These are phyloP conservation scores for Corbicula japonica DNA, from an alignment of 2,888 invertebrate genomes.

Conservation along the genomic window DNA sequence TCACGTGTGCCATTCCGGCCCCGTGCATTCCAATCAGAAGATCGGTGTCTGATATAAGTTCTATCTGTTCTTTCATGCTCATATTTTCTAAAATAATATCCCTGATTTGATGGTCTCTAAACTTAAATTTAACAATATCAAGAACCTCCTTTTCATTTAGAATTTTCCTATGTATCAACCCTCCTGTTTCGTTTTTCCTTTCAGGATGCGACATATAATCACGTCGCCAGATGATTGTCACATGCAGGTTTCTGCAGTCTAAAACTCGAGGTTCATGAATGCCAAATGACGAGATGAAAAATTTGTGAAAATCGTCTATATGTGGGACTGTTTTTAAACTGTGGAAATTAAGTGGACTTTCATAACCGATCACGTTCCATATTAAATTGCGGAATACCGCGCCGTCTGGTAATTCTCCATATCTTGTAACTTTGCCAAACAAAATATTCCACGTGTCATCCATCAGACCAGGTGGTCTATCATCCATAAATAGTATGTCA, in stretches of 20 bases:
- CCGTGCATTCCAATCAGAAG: constrained; percentile 66
- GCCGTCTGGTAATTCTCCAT: constrained; percentile 28
- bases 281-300: constrained; percentile 48
- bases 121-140: constrained; percentile 9
- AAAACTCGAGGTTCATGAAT: constrained; percentile 26
- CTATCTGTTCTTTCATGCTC: constrained; percentile 55
- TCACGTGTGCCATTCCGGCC: constrained; percentile 57
- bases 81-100: constrained; percentile 51
- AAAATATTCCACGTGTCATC: constrained; percentile 57
- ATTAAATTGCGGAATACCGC: constrained; percentile 47
- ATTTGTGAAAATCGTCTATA: constrained; percentile 48
- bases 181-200: constrained; percentile 36
- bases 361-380: constrained; percentile 65
- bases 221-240: constrained; percentile 50
- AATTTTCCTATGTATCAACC: constrained; percentile 57
- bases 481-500: constrained; percentile 56
- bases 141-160: constrained; percentile 58
- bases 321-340: constrained; percentile 34
- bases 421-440: constrained; percentile 47
- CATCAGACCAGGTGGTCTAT: constrained; percentile 54
- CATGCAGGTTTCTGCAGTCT: constrained; percentile 45
- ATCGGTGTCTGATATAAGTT: constrained; percentile 56
- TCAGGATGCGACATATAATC: constrained; percentile 63
- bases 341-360: constrained; percentile 65
- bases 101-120: constrained; percentile 25